phyloP scores from a whole-genome alignment of 37 sponge, comb jelly and placozoan genomes.

The Halisarca cf. caerulea region DNA sequence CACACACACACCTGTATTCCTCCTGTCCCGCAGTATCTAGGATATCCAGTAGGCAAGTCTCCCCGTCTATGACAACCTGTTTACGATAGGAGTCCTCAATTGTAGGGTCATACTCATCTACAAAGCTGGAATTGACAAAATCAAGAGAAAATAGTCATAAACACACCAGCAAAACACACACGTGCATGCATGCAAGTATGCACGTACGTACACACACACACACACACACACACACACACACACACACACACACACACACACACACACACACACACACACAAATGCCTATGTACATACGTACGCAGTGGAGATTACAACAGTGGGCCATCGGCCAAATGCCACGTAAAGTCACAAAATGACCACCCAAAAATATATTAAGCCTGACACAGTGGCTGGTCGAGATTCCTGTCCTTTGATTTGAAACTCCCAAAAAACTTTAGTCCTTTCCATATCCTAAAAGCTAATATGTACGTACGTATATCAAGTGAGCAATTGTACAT shows the following conservation, averaged over 20 bases:
- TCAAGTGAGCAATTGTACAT: neutral
- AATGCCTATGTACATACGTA: too few relatives aligned
- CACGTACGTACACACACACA: neutral
- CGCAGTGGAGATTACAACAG: too few relatives aligned
- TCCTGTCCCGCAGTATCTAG: slow-evolving; percentile 95
- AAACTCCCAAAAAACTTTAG: too few relatives aligned
- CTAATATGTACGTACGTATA: neutral
- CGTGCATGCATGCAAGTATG: slow-evolving; percentile 3
- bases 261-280: too few relatives aligned
- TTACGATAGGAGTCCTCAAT: slow-evolving; percentile 76
- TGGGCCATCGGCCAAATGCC: too few relatives aligned
- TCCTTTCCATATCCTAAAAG: too few relatives aligned
- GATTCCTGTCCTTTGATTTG: too few relatives aligned
- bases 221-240: neutral
- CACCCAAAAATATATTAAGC: too few relatives aligned
- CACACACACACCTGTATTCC: slow-evolving; percentile 68
- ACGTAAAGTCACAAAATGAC: too few relatives aligned
- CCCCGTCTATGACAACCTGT: slow-evolving; percentile 81
- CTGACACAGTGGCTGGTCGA: too few relatives aligned
- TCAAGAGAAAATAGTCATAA: neutral
- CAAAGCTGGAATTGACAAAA: slow-evolving; percentile 47
- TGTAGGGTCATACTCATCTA: slow-evolving; percentile 76
- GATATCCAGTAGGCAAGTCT: slow-evolving; percentile 85
- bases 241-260: neutral
- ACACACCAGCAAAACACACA: too few relatives aligned